Percentiles rank a stretch among this genome's conserved stretches.
Conservation (phyloP, 2,797 vertebrate genomes). For the Sphaeramia orbicularis region DNA sequence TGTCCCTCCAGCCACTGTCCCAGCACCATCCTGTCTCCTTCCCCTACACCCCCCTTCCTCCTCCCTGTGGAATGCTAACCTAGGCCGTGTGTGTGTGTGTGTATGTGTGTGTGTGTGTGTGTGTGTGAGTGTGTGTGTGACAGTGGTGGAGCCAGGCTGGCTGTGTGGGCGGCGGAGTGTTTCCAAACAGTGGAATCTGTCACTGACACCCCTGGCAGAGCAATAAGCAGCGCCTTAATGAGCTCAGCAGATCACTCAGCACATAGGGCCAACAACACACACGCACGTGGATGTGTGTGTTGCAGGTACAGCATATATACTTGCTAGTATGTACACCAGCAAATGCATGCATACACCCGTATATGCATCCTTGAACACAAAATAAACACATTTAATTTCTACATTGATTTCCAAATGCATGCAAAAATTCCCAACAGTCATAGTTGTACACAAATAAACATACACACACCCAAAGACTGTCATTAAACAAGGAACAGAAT, state of each 20-base stretch:
- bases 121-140: slow-evolving; percentile 40
- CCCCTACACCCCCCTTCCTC: slow-evolving; percentile 18
- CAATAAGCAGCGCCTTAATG: slow-evolving; percentile 77
- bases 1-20: slow-evolving; percentile 59
- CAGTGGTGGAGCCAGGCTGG: slow-evolving; percentile 79
- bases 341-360: not conserved
- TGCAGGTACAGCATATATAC: too few relatives aligned
- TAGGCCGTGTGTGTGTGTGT: slow-evolving; percentile 42
- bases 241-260: slow-evolving; percentile 79
- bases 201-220: slow-evolving; percentile 79
- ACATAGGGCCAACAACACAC: slow-evolving; percentile 11
- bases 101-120: slow-evolving; percentile 27
- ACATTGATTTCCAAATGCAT: slow-evolving; percentile 4
- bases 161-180: slow-evolving; percentile 79
- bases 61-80: slow-evolving; percentile 67
- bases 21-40: slow-evolving; percentile 58
- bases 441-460: not conserved
- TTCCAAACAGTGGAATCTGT: slow-evolving; percentile 84
- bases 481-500: not conserved
- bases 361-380: not conserved
- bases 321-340: not conserved
- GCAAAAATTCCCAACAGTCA: slow-evolving; percentile 14
- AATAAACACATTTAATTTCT: not conserved
- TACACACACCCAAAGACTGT: not conserved
- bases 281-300: slow-evolving; percentile 1